These are phyloP conservation scores for Ormyrus nitidulus DNA, from an alignment of 2,888 invertebrate species.

Conservation along the genomic window DNA sequence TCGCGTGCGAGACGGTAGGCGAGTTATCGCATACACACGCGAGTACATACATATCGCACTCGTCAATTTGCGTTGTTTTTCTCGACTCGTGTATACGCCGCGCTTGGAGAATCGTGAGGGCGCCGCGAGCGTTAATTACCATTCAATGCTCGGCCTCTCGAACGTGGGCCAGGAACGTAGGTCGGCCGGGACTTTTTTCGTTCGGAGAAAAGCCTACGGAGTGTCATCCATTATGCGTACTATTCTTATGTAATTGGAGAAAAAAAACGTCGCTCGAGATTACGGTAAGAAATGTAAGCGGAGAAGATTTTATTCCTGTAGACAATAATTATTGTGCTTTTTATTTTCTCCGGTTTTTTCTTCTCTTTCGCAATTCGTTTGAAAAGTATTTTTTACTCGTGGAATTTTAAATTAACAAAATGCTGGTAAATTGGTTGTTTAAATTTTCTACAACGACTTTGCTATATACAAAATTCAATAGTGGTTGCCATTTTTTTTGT, in stretches of 20 bases:
- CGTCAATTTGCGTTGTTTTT: constrained; percentile 27
- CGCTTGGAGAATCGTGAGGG: not conserved
- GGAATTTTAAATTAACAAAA: no score
- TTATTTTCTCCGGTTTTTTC: not conserved
- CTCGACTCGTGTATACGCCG: not conserved
- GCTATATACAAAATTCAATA: no score
- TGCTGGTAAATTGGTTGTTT: no score
- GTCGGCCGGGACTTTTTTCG: constrained; percentile 54
- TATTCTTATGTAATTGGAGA: constrained; percentile 31
- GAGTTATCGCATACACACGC: constrained; percentile 18
- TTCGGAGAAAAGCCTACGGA: constrained; percentile 56
- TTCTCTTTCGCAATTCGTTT: no score
- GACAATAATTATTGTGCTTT: not conserved
- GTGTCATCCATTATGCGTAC: constrained; percentile 58
- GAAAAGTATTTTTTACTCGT: no score
- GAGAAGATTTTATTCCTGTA: not conserved
- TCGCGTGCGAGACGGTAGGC: constrained; percentile 12
- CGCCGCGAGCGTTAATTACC: constrained; percentile 56
- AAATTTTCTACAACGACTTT: no score
- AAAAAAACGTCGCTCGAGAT: constrained; percentile 3
- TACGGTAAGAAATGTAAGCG: not conserved
- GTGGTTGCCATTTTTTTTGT: no score
- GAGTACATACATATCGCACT: not conserved
- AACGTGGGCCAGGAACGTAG: constrained; percentile 67
- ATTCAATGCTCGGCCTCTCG: constrained; percentile 58